Conservation (phyloP, 2,888 invertebrate species). For the Aporophyla lueneburgensis region DNA sequence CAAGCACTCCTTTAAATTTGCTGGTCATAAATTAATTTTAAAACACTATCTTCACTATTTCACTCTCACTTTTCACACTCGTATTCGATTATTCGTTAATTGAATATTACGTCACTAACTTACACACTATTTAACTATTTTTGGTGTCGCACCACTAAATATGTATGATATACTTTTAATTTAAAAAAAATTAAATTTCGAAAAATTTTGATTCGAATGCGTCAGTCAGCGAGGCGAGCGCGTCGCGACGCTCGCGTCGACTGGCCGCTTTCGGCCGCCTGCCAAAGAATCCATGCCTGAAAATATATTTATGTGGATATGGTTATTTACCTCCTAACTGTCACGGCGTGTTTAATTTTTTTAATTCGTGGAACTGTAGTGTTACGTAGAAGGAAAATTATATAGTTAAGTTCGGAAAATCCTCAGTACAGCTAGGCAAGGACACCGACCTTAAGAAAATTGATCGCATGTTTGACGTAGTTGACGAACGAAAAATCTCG, state of each 20-base stretch:
- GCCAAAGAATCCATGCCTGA: conserved; percentile 87
- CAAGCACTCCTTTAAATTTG: conserved; percentile 21
- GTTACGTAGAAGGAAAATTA: background rate
- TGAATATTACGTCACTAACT: conserved; percentile 52
- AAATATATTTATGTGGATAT: conserved; percentile 88
- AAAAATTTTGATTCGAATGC: conserved; percentile 71
- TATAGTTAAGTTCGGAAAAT: conserved; percentile 23
- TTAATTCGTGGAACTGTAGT: conserved; percentile 41
- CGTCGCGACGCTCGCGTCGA: conserved; percentile 84
- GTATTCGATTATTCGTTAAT: conserved; percentile 60
- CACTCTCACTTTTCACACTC: conserved; percentile 69
- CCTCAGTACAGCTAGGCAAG: conserved; percentile 21
- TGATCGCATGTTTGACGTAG: conserved; percentile 30
- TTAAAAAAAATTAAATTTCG: conserved; percentile 73
- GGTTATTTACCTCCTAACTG: conserved; percentile 76
- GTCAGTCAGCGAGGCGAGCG: conserved; percentile 81
- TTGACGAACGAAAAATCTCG: conserved; percentile 1
- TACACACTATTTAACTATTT: conserved; percentile 39
- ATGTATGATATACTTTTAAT: conserved; percentile 44
- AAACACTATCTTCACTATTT: conserved; percentile 56
- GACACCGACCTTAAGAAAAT: conserved; percentile 40
- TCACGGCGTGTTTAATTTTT: conserved; percentile 64
- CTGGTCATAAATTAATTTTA: conserved; percentile 17
- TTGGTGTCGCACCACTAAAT: conserved; percentile 60
- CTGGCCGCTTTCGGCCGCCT: conserved; percentile 86